phyloP scores from a whole-genome alignment of 2,113 vertebrate species.

The Anthoscopus minutus region DNA sequence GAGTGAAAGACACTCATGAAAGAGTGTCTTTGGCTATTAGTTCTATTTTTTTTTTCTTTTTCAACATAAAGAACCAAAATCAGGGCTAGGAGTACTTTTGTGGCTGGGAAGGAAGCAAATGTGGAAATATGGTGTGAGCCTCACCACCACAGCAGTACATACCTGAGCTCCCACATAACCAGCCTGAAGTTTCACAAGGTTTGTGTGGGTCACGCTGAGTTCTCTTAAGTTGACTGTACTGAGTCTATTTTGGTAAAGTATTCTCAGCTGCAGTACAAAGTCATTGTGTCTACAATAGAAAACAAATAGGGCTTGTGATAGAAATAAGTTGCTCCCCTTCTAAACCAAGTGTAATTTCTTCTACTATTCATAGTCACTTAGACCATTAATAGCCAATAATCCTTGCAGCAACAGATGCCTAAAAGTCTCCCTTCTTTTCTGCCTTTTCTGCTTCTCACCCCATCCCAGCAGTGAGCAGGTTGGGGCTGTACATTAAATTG shows the following conservation, averaged over 20 bases:
- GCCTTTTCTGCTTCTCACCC: background rate
- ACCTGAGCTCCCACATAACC: slow-evolving; percentile 90
- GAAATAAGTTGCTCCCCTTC: background rate
- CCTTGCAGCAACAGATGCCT: background rate
- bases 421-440: background rate
- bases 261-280: slow-evolving; percentile 78
- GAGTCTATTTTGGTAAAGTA: slow-evolving; percentile 68
- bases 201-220: slow-evolving; percentile 73
- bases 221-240: slow-evolving; percentile 71
- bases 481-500: background rate
- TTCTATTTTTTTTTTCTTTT: background rate
- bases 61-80: background rate
- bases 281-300: slow-evolving; percentile 84
- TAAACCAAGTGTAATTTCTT: background rate
- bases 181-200: slow-evolving; percentile 75
- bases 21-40: background rate
- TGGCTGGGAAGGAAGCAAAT: background rate
- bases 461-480: accelerated
- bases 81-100: background rate
- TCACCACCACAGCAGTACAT: background rate
- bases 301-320: background rate
- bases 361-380: background rate
- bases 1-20: no score
- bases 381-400: background rate
- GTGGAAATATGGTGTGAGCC: background rate